Percentiles rank a stretch among this genome's conserved stretches.
These are phyloP conservation scores for Cantharis rufa DNA, from an alignment of 2,888 invertebrate species.

Conservation along the genomic window DNA sequence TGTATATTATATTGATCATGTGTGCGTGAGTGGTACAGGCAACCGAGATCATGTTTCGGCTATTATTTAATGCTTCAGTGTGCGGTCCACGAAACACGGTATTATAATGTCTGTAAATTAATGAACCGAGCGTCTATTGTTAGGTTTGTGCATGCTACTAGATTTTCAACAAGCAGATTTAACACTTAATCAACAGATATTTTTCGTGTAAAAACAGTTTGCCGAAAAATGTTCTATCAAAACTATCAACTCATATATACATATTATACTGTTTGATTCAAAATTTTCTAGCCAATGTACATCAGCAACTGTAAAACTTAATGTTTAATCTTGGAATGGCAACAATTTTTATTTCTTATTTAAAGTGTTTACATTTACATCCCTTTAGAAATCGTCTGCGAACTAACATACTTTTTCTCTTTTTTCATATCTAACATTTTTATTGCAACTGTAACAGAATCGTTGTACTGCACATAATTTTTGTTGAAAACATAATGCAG, in stretches of 20 bases:
- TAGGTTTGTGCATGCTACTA: constrained; percentile 12
- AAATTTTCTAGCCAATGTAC: neutral
- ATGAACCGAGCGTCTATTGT: constrained; percentile 34
- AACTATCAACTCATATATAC: neutral
- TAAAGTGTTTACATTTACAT: neutral
- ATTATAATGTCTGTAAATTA: constrained; percentile 33
- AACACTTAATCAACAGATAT: constrained; percentile 6
- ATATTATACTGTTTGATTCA: neutral
- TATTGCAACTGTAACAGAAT: neutral
- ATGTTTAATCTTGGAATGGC: neutral
- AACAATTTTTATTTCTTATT: neutral
- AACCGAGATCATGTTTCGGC: constrained; percentile 36
- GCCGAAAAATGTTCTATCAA: neutral
- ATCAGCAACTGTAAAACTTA: neutral
- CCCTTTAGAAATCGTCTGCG: neutral
- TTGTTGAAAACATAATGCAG: neutral
- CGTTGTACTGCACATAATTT: constrained; percentile 7
- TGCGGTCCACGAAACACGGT: constrained; percentile 28
- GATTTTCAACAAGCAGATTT: constrained; percentile 9
- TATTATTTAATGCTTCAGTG: constrained; percentile 32
- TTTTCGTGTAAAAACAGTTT: neutral
- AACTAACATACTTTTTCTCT: neutral
- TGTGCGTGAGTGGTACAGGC: constrained; percentile 31
- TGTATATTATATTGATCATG: constrained; percentile 38
- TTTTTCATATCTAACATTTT: neutral